phyloP scores from a whole-genome alignment of 2,888 invertebrate genomes.

The Anoplius nigerrimus region DNA sequence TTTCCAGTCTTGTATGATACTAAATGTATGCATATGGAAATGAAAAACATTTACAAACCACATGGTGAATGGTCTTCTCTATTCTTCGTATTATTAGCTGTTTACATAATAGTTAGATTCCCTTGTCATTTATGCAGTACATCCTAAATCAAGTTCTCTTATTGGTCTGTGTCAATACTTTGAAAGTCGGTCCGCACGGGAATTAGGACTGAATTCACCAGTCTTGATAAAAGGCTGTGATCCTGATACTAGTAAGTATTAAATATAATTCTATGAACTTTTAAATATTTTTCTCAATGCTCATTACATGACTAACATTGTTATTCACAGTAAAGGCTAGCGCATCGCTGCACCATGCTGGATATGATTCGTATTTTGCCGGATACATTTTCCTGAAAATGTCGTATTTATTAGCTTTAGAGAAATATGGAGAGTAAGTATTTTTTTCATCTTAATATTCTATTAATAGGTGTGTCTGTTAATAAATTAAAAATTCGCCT shows the following conservation, averaged over 20 bases:
- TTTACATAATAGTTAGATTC: constrained; percentile 1
- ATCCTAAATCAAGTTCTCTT: constrained; percentile 77
- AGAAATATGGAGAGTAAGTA: constrained; percentile 75
- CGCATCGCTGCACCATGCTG: constrained; percentile 82
- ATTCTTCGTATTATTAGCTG: too few species aligned
- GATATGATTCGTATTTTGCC: constrained; percentile 88
- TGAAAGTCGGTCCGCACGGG: constrained; percentile 74
- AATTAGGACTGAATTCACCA: constrained; percentile 73
- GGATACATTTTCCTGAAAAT: constrained; percentile 84
- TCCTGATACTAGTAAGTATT: too few species aligned
- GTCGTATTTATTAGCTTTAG: constrained; percentile 79
- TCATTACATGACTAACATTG: neutral
- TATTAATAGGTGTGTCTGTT: neutral
- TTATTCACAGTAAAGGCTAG: constrained; percentile 3
- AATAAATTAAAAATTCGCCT: neutral
- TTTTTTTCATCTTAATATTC: constrained; percentile 54
- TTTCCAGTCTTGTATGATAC: constrained; percentile 86
- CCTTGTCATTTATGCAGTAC: constrained; percentile 65
- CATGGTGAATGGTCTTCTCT: constrained; percentile 6
- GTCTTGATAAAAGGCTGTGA: neutral
- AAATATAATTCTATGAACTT: too few species aligned
- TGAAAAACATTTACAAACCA: constrained; percentile 75
- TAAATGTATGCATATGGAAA: constrained; percentile 81
- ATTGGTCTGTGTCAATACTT: constrained; percentile 80
- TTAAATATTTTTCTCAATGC: neutral